Evolutionary conservation across 2,113 vertebrate genomes (phyloP).

Genomic region (Grus americana): DNA sequence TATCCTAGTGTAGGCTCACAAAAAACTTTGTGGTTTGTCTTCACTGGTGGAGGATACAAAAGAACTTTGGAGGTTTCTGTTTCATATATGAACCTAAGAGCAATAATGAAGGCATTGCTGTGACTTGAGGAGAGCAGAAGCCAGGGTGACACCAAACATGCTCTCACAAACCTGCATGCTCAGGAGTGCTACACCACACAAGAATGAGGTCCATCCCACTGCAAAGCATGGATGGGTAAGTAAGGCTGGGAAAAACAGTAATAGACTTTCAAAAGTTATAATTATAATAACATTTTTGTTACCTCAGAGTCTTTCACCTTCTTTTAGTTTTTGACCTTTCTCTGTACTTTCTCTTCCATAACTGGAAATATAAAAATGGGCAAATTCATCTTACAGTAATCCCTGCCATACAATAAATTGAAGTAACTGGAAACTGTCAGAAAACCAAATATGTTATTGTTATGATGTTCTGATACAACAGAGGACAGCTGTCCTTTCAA

Average conservation of each 20-base stretch:
- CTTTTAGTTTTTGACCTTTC: not conserved
- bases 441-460: not conserved
- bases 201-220: not conserved
- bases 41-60: not conserved
- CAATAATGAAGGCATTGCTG: not conserved
- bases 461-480: not conserved
- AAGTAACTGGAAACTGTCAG: not conserved
- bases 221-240: not conserved
- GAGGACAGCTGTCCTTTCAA: not conserved
- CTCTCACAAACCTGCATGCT: not conserved
- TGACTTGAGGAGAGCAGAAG: not conserved
- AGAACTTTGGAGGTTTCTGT: not conserved
- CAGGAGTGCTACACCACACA: not conserved
- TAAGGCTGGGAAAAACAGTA: not conserved
- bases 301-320: not conserved
- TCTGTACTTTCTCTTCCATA: not conserved
- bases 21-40: not conserved
- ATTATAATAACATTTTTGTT: not conserved
- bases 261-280: not conserved
- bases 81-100: not conserved
- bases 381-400: not conserved
- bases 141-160: rapidly evolving
- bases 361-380: not conserved
- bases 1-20: not conserved
- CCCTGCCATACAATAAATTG: not conserved